Evolutionary conservation across 2,797 vertebrate genomes (phyloP).

Genomic region (Cercopithecus hamlyni): DNA sequence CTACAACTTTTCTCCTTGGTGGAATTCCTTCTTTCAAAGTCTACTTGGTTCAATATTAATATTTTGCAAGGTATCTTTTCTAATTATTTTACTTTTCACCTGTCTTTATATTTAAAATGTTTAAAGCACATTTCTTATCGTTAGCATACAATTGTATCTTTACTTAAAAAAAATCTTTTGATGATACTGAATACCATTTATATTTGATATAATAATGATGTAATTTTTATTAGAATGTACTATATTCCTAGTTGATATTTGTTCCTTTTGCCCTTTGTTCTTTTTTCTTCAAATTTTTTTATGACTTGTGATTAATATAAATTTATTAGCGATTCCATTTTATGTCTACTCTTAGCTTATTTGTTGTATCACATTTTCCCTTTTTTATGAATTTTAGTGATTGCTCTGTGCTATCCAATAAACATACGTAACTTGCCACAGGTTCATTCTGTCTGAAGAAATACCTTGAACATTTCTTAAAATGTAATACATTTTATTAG

Average conservation of each 20-base stretch:
- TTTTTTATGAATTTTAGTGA: neutral
- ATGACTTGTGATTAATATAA: neutral
- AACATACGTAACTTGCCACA: neutral
- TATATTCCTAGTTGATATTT: neutral
- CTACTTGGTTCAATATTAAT: neutral
- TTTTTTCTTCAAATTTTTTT: neutral
- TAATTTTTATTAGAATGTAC: neutral
- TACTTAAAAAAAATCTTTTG: neutral
- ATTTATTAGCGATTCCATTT: neutral
- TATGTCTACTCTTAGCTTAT: neutral
- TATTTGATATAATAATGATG: neutral
- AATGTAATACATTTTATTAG: neutral
- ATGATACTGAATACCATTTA: neutral
- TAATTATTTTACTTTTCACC: neutral
- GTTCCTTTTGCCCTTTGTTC: neutral
- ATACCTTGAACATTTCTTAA: neutral
- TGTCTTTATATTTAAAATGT: neutral
- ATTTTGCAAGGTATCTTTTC: neutral
- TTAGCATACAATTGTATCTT: neutral
- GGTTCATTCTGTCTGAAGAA: neutral
- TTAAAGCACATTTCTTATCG: neutral
- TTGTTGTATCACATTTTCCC: neutral
- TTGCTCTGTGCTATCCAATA: neutral
- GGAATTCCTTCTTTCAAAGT: neutral
- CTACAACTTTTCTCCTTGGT: neutral